Base-by-base conservation (phyloP, 2,797 vertebrate species). In the Sandelia bainsii region DNA sequence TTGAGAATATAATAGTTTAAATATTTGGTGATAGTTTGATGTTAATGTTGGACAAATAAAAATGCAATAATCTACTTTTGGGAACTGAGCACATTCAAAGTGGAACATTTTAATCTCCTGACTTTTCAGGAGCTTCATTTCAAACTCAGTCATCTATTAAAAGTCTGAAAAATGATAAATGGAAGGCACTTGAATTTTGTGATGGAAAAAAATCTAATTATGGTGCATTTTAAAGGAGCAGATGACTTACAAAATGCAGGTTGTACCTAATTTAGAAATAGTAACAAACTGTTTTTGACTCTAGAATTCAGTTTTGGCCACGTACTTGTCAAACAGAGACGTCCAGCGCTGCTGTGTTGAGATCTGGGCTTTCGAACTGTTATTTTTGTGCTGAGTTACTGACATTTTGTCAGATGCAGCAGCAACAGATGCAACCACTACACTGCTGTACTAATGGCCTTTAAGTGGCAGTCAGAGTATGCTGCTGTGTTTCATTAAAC, bases 311-410 rank as follows among this genome's bases (percentile, higher is more conserved):
- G 25, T 44, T 71, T 37, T 20, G 12, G 56, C 48, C 62, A 32
- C 22, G 14, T 3, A 13, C 42, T 62, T 16, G 2, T 50, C 53
- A 53, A 32, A 61, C 59, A 67, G 49, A 77, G 62, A 73, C 20
- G 51, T 72, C 40, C 25, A 69, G 7, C 5, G n/a, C 19, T 0
- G 45, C 0, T 1, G 42, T 57, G 70, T 42, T 77, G 42, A 75
- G n/a, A 39, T 63, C 13, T 14, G 56, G 46, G 29, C 49, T 49
- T 50, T 22, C 48, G 4, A 19, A 4, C 22, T 66, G 5, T 61
- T 60, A 57, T 69, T 46, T 67, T n/a, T 62, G 57, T 37, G 58
- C 49, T 64, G 65, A 39, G 8, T 66, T 69, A 62, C 58, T 48
- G 44, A 67, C 40, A 34, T 25, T 63, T 53, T 29, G 32, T 79